Conservation (phyloP, 2,797 vertebrate species). For the Octomys mimax region DNA sequence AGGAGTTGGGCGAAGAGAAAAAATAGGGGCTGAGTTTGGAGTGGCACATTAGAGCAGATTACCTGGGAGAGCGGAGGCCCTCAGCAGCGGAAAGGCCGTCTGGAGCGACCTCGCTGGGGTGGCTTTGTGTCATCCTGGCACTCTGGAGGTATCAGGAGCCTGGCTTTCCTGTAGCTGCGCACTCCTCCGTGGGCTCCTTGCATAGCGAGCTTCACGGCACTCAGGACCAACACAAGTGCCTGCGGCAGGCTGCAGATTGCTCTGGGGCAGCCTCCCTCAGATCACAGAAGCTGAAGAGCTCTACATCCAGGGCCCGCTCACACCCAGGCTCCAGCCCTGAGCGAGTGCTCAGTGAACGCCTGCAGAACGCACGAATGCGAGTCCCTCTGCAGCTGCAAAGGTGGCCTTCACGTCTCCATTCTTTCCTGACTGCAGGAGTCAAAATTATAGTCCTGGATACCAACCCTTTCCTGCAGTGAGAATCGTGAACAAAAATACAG, state of each 20-base stretch:
- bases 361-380: neutral
- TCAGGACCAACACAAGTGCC: neutral
- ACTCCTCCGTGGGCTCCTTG: neutral
- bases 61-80: slow-evolving; percentile 54
- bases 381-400: neutral
- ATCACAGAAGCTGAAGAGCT: neutral
- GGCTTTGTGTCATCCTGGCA: slow-evolving; percentile 22
- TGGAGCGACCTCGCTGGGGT: slow-evolving; percentile 64
- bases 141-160: slow-evolving; percentile 23
- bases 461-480: neutral
- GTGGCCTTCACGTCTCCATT: neutral
- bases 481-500: neutral
- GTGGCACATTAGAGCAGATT: slow-evolving; percentile 77
- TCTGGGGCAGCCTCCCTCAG: neutral
- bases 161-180: slow-evolving; percentile 31
- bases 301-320: neutral
- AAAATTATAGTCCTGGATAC: neutral
- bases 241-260: neutral
- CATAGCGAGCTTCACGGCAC: neutral
- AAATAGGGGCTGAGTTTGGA: slow-evolving; percentile 30
- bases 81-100: slow-evolving; percentile 62
- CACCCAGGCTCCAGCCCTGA: neutral
- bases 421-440: neutral
- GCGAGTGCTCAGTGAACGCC: neutral
- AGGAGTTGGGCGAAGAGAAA: slow-evolving; percentile 45